Percentiles rank a stretch among this genome's conserved stretches.
These are phyloP conservation scores for Neoascia interrupta DNA, from an alignment of 2,888 invertebrate genomes.

Conservation along the genomic window DNA sequence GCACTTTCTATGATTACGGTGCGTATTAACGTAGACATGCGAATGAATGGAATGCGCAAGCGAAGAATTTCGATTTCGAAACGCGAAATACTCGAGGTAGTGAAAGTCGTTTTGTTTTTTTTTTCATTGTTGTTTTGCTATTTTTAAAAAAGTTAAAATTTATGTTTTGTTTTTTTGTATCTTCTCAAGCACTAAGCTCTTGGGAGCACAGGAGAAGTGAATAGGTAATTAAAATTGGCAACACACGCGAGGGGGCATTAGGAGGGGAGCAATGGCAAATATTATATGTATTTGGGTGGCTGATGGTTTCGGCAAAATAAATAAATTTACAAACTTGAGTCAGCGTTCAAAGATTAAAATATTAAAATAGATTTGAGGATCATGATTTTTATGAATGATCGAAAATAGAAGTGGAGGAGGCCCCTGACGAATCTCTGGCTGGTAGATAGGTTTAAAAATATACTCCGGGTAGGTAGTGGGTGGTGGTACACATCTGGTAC, in stretches of 20 bases:
- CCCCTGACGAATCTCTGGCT: too few species aligned
- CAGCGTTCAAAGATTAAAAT: slow-evolving; percentile 28
- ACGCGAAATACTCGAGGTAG: slow-evolving; percentile 61
- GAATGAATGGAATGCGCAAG: slow-evolving; percentile 59
- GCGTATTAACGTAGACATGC: slow-evolving; percentile 49
- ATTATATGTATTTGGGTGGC: slow-evolving; percentile 18
- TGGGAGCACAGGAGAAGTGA: too few species aligned
- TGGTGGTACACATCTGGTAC: too few species aligned
- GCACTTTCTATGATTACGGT: slow-evolving; percentile 61
- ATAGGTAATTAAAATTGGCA: slow-evolving; percentile 12
- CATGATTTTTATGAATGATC: slow-evolving; percentile 3
- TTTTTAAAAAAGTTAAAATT: slow-evolving; percentile 35
- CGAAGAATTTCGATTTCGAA: slow-evolving; percentile 53
- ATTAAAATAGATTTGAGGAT: not conserved
- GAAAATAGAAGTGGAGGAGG: too few species aligned
- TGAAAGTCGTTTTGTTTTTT: slow-evolving; percentile 55
- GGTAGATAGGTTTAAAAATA: too few species aligned
- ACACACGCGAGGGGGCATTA: too few species aligned
- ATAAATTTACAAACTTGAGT: slow-evolving; percentile 6
- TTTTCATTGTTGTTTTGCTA: slow-evolving; percentile 20
- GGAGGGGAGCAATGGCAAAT: not conserved
- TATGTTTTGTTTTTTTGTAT: slow-evolving; percentile 50
- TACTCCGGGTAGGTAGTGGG: too few species aligned
- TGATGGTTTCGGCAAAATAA: not conserved
- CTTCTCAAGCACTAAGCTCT: too few species aligned